Evolutionary conservation across 2,888 invertebrate species (phyloP).

Genomic region (Ophion slaviceki): DNA sequence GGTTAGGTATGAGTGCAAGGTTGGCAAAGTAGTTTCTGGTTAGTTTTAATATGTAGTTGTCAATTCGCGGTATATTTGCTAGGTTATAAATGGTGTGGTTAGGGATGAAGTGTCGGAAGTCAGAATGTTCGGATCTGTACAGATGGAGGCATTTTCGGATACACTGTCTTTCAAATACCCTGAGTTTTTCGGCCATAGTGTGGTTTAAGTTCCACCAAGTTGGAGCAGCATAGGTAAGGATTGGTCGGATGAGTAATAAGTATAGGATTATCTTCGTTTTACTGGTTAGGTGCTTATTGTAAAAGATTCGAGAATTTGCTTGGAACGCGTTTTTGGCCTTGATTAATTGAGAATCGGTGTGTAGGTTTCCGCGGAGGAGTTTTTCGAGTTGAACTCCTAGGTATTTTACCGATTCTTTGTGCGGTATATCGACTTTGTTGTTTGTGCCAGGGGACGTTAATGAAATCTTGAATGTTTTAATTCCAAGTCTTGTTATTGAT

Average conservation of each 20-base stretch:
- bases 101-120: not conserved
- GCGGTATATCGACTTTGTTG: not conserved
- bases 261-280: not conserved
- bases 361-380: not conserved
- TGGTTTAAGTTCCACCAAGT: not conserved
- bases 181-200: not conserved
- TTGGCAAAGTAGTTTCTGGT: not conserved
- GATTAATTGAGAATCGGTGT: not conserved
- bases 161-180: not conserved
- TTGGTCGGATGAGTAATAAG: not conserved
- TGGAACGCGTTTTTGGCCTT: not conserved
- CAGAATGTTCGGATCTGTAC: not conserved
- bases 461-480: not conserved
- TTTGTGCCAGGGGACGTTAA: too few species aligned
- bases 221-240: not conserved
- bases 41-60: not conserved
- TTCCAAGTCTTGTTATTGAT: not conserved
- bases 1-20: not conserved
- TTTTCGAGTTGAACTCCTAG: not conserved
- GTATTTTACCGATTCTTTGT: not conserved
- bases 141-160: not conserved
- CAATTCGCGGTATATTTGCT: not conserved
- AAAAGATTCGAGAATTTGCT: not conserved
- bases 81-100: not conserved
- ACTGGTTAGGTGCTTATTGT: not conserved